Conservation (phyloP, 2,113 vertebrate genomes). For the Macrotus californicus region DNA sequence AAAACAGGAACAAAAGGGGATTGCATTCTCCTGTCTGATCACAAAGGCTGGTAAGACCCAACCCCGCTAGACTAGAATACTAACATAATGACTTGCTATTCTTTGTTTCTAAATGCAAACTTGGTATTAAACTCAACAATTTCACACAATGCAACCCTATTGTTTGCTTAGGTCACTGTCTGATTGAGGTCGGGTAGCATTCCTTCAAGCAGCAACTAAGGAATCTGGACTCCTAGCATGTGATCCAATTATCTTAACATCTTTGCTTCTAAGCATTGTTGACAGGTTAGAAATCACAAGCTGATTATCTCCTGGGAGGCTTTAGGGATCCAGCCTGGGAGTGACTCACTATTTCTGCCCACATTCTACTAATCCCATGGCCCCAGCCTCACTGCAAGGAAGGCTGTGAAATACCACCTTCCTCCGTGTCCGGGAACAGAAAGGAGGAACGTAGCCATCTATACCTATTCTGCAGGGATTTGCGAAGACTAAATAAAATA, state of each 20-base stretch:
- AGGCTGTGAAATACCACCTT: not conserved
- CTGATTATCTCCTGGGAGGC: not conserved
- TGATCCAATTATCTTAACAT: not conserved
- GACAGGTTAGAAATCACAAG: not conserved
- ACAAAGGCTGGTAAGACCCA: not conserved
- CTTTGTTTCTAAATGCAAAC: not conserved
- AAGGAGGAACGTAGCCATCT: not conserved
- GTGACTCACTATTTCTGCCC: not conserved
- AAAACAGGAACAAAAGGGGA: not conserved
- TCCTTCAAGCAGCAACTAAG: not conserved
- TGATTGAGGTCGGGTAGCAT: not conserved
- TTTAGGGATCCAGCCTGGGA: not conserved
- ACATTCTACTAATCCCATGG: not conserved
- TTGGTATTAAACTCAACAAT: not conserved
- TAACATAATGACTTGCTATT: not conserved
- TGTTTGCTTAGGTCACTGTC: not conserved
- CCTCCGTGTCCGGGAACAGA: not conserved
- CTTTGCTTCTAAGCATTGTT: not conserved
- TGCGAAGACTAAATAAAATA: not conserved
- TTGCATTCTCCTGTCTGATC: not conserved
- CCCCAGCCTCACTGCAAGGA: not conserved
- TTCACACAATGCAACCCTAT: not conserved
- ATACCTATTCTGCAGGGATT: not conserved
- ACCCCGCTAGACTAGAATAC: not conserved
- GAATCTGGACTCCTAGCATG: not conserved